Conservation (phyloP, 2,113 vertebrate genomes). For the Puffinus mauretanicus region DNA sequence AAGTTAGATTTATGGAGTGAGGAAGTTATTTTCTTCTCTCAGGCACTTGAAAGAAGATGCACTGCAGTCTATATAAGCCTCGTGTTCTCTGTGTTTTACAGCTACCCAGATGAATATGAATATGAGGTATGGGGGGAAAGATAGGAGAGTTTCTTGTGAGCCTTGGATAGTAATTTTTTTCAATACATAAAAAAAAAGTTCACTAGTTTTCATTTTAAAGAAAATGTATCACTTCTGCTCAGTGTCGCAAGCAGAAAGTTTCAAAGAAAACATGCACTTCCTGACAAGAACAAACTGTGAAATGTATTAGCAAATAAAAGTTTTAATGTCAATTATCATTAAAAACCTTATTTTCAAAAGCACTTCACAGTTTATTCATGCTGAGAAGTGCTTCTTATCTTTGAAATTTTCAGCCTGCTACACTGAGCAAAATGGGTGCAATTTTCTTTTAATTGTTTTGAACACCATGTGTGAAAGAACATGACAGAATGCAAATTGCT, state of each 20-base stretch:
- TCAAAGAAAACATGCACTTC: slow-evolving; percentile 47
- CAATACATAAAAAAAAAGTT: not conserved
- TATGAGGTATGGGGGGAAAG: not conserved
- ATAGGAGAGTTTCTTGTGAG: not conserved
- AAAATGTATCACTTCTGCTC: slow-evolving; percentile 17
- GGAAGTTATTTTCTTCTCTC: not conserved
- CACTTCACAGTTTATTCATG: slow-evolving; percentile 62
- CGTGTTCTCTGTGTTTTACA: slow-evolving; percentile 5
- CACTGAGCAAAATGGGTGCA: slow-evolving; percentile 61
- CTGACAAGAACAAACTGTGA: slow-evolving; percentile 41
- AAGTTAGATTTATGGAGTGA: slow-evolving; percentile 3
- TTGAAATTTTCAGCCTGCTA: slow-evolving; percentile 63
- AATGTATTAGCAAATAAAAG: slow-evolving; percentile 66
- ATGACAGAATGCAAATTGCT: slow-evolving; percentile 70
- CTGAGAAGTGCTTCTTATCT: slow-evolving; percentile 64
- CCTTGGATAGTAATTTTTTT: not conserved
- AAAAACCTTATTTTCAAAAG: slow-evolving; percentile 65
- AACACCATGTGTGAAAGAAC: slow-evolving; percentile 61
- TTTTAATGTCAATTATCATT: slow-evolving; percentile 70
- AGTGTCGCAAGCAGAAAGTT: slow-evolving; percentile 24
- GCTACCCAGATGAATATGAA: not conserved
- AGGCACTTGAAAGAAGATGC: not conserved
- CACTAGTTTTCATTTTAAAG: not conserved
- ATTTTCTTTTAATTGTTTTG: slow-evolving; percentile 74
- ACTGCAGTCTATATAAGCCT: not conserved